Evolutionary conservation across 1,140 invertebrate genomes (phyloP).

Genomic region (Drosophila yakuba): DNA sequence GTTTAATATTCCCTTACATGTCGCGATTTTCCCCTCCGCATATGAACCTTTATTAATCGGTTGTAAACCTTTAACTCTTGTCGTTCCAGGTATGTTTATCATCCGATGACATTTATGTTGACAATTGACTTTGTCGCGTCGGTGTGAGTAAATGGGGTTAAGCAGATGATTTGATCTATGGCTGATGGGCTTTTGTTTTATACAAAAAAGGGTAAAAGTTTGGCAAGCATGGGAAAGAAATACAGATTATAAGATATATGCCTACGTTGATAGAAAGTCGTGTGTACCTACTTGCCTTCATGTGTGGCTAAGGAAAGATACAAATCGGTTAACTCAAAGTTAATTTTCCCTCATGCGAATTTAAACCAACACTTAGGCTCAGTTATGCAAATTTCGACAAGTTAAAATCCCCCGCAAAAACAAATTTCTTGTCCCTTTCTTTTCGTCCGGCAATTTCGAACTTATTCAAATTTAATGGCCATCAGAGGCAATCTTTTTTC

Average conservation of each 20-base stretch:
- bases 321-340: slow-evolving; percentile 1
- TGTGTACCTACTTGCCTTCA: too few species aligned
- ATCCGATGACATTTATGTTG: slow-evolving; percentile 51
- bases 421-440: slow-evolving; percentile 17
- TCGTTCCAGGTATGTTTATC: slow-evolving; percentile 64
- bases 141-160: slow-evolving; percentile 47
- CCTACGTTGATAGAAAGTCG: background rate
- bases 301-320: too few species aligned
- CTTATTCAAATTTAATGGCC: slow-evolving; percentile 52
- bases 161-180: slow-evolving; percentile 37
- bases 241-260: background rate
- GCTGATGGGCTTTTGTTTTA: slow-evolving; percentile 18
- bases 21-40: slow-evolving; percentile 16
- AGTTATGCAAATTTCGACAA: slow-evolving; percentile 62
- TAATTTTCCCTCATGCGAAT: slow-evolving; percentile 14
- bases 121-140: slow-evolving; percentile 30
- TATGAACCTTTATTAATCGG: slow-evolving; percentile 54
- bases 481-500: slow-evolving; percentile 29
- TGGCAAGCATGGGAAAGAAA: background rate
- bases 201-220: slow-evolving; percentile 1
- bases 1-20: slow-evolving; percentile 69
- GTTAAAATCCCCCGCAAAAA: slow-evolving; percentile 40
- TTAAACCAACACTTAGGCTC: slow-evolving; percentile 35
- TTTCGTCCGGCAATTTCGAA: slow-evolving; percentile 21
- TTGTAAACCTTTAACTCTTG: slow-evolving; percentile 58